Evolutionary conservation across 2,797 vertebrate genomes (phyloP).

Genomic region (Thaleichthys pacificus): DNA sequence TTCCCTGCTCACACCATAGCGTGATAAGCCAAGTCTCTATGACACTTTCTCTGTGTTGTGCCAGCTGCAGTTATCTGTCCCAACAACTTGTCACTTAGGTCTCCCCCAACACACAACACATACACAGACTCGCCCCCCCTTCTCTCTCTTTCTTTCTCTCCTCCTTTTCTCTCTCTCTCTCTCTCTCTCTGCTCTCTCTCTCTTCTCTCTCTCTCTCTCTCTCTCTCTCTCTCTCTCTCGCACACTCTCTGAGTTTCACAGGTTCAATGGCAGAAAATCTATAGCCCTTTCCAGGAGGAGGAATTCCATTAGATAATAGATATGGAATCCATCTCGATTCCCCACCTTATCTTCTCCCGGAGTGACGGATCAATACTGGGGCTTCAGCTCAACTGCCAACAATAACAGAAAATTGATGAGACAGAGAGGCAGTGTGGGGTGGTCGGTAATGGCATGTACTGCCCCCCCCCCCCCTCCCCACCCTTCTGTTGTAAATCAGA

Average conservation of each 20-base stretch:
- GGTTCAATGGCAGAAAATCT: constrained; percentile 86
- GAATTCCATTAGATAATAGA: constrained; percentile 91
- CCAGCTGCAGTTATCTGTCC: constrained; percentile 5
- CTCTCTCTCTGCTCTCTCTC: constrained; percentile 6
- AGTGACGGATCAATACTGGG: constrained; percentile 81
- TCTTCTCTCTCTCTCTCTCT: constrained; percentile 28
- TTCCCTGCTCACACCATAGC: neutral
- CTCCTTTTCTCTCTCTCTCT: neutral
- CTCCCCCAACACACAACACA: neutral
- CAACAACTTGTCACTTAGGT: neutral
- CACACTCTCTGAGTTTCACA: constrained; percentile 62
- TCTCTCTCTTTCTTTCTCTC: neutral
- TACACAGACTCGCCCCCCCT: neutral
- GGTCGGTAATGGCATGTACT: constrained; percentile 73
- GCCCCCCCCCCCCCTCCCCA: constrained; percentile 41
- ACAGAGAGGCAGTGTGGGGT: constrained; percentile 64
- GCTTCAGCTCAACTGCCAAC: constrained; percentile 82
- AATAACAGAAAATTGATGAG: constrained; percentile 86
- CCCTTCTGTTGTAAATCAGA: constrained; percentile 66
- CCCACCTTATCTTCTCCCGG: constrained; percentile 82
- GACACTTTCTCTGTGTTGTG: constrained; percentile 2
- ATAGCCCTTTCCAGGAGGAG: constrained; percentile 83
- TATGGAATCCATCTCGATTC: constrained; percentile 87
- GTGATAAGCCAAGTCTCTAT: neutral
- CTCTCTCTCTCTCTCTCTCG: constrained; percentile 21